Percentiles rank a stretch among this genome's conserved stretches.
Conservation (phyloP, 2,113 vertebrate genomes). For the Lathamus discolor region DNA sequence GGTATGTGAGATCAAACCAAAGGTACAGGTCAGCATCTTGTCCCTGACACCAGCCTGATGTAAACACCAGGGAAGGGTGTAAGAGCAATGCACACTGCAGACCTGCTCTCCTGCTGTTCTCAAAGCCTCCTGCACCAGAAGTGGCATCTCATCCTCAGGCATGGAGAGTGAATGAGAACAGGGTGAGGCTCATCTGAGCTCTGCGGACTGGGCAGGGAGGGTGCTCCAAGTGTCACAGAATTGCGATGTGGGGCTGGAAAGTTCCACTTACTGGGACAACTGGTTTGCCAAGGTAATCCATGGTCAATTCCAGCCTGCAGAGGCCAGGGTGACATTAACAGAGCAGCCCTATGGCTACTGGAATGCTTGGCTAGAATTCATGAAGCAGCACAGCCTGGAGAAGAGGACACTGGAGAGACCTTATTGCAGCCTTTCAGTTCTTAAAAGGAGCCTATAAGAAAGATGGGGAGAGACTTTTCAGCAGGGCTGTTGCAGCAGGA, state of each 20-base stretch:
- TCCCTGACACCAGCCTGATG: background rate
- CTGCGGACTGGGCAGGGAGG: background rate
- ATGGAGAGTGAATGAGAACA: background rate
- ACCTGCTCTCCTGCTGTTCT: background rate
- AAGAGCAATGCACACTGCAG: background rate
- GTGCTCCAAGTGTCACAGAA: background rate
- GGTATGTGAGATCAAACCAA: background rate
- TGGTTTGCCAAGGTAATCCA: rapidly evolving
- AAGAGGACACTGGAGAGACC: background rate
- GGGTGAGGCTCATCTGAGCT: background rate
- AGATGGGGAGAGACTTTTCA: background rate
- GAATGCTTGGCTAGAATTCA: rapidly evolving
- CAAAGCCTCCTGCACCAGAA: background rate
- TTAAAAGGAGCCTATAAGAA: background rate
- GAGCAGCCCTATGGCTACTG: rapidly evolving
- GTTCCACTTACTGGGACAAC: background rate
- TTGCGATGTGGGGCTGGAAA: rapidly evolving
- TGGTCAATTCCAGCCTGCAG: background rate
- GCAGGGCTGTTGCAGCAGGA: background rate
- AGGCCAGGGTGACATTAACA: background rate
- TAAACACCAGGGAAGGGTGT: background rate
- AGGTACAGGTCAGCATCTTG: background rate
- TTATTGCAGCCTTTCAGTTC: background rate
- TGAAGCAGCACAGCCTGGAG: background rate
- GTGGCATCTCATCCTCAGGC: background rate